Conservation (phyloP, 2,797 vertebrate species). For the Heteromormyrus szaboi region DNA sequence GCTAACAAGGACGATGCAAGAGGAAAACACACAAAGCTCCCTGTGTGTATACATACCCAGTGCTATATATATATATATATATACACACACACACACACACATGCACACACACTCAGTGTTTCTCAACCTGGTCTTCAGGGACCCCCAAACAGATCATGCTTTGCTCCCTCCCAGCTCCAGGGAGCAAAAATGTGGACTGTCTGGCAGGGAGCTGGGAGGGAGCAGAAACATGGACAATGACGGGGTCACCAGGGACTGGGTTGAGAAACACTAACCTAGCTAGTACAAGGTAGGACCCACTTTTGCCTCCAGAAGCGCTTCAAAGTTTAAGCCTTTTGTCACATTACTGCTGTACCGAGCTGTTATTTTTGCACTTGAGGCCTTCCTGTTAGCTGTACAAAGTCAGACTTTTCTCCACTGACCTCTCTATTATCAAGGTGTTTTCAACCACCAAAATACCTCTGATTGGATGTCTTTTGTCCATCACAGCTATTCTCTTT, state of each 20-base stretch:
- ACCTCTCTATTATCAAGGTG: not conserved
- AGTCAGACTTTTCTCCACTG: not conserved
- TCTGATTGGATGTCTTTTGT: not conserved
- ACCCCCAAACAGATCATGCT: not conserved
- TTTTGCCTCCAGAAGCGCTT: not conserved
- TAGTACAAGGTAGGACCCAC: not conserved
- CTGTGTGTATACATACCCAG: not conserved
- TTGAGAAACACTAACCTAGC: not conserved
- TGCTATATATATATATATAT: not conserved
- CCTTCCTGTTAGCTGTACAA: not conserved
- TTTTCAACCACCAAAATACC: not conserved
- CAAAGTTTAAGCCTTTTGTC: not conserved
- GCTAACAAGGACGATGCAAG: not conserved
- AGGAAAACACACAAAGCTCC: not conserved
- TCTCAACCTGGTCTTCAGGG: not conserved
- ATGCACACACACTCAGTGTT: not conserved
- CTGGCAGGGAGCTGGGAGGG: not conserved
- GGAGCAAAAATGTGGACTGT: not conserved
- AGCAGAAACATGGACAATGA: not conserved
- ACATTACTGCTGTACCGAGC: not conserved
- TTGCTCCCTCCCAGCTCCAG: not conserved
- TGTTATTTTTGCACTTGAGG: not conserved
- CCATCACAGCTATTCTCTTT: not conserved
- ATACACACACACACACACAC: not conserved
- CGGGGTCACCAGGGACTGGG: not conserved